Evolutionary conservation across 2,113 vertebrate genomes (phyloP), one percentile per base, ranked within the genome.

Genomic region (Takifugu bimaculatus): DNA sequence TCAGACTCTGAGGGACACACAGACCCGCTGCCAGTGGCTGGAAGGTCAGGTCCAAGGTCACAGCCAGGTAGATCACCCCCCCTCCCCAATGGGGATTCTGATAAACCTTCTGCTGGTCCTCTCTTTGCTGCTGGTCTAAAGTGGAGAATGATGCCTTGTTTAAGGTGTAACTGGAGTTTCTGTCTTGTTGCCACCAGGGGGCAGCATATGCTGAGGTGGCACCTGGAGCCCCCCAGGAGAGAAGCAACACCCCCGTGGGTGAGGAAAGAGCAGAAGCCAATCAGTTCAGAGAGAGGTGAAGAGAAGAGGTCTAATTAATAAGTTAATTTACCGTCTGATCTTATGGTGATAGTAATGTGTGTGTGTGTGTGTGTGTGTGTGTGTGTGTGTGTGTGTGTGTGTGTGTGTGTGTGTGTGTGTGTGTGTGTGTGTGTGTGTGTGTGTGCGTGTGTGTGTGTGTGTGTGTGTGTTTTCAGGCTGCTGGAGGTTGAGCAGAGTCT

Each of bases 141-240:
- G 3, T 32, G 29, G 29, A 32, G 29, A 32, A 20, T 20, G 20
- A 20, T 20, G 20, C 29, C 4, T 32, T 32, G 29, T 32, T 32
- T 32, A 20, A 20, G 20, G 20, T 20, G 20, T 20, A 20, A 20
- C 44, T 13, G 12, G 4, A 13, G 44, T 45, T 27, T 6, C 6
- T 15, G 26, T 57, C 13, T 52, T 12, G 3, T 13, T 75, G 9
- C 71, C 69, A 80, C 26, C 84, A 95, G 94, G 88, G 78, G 68
- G 74, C 89, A 55, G 72, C 57, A 12, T 77, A 71, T 65, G 64
- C 80, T 25, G 91, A 94, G 78, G 93, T 93, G 6, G 91, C 94
- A 32, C 93, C 94, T 25, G 94, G 94, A 71, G 94, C 94, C 0
- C 94, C 94, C 0, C 94, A 83, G 77, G 94, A 96, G 85, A 89